These are phyloP conservation scores for Nudaria mundana DNA, from an alignment of 2,888 invertebrate genomes.

Conservation along the genomic window DNA sequence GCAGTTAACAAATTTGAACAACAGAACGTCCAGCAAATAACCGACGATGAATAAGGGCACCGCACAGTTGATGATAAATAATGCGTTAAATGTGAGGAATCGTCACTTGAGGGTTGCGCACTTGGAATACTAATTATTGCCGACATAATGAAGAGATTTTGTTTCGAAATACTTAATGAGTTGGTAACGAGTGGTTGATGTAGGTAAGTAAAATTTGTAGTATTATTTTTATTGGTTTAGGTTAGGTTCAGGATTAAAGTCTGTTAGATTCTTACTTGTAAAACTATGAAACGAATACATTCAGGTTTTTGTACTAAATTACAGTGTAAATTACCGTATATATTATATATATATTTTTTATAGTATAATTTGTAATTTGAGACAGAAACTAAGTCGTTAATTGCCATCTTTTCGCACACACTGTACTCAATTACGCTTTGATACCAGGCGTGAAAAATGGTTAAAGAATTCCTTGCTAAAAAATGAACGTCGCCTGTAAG, in stretches of 20 bases:
- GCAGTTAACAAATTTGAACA: conserved; percentile 30
- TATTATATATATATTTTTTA: too few species aligned
- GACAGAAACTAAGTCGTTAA: conserved; percentile 24
- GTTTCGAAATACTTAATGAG: conserved; percentile 2
- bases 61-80: conserved; percentile 57
- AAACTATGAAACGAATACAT: too few species aligned
- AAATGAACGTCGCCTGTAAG: conserved; percentile 69
- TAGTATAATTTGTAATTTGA: too few species aligned
- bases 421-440: conserved; percentile 35
- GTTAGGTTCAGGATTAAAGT: too few species aligned
- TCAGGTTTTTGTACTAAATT: too few species aligned
- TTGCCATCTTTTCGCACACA: conserved; percentile 36
- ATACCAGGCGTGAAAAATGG: conserved; percentile 57
- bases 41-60: conserved; percentile 54
- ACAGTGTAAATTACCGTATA: too few species aligned
- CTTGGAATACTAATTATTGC: conserved; percentile 17
- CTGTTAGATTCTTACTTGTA: too few species aligned
- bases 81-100: conserved; percentile 63
- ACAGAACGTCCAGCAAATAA: conserved; percentile 47
- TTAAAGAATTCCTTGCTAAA: conserved; percentile 65
- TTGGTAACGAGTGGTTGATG: neutral
- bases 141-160: conserved; percentile 1
- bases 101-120: conserved; percentile 40
- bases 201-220: neutral
- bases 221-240: too few species aligned